Percentiles rank a stretch among this genome's conserved stretches.
Evolutionary conservation across 1,140 invertebrate genomes (phyloP).

Genomic region (Drosophila arizonae): DNA sequence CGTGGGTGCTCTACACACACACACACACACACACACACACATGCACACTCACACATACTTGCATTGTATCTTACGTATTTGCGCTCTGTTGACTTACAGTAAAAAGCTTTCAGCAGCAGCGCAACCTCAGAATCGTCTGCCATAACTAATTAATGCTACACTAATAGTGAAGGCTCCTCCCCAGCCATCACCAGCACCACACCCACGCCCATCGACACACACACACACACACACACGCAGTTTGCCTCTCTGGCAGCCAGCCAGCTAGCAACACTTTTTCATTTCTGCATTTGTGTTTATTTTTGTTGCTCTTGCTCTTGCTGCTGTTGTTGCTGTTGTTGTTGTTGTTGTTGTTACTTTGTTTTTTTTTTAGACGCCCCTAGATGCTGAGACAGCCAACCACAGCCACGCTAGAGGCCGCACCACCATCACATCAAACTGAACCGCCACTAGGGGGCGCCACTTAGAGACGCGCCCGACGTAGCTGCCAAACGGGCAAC

Average conservation of each 20-base stretch:
- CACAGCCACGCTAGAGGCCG: slow-evolving; percentile 71
- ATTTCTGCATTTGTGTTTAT: slow-evolving; percentile 16
- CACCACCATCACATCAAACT: slow-evolving; percentile 67
- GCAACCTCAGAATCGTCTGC: slow-evolving; percentile 83
- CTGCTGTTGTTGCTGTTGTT: background rate
- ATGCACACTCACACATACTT: slow-evolving; percentile 7
- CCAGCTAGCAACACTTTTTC: slow-evolving; percentile 19
- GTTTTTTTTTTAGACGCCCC: slow-evolving; percentile 37
- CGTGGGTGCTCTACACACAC: background rate
- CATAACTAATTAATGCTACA: slow-evolving; percentile 83
- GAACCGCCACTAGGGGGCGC: slow-evolving; percentile 61
- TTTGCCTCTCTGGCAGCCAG: background rate
- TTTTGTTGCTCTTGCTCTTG: background rate
- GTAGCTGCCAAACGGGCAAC: slow-evolving; percentile 50
- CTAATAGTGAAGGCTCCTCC: slow-evolving; percentile 61
- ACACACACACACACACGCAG: background rate
- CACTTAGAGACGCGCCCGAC: slow-evolving; percentile 58
- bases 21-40: background rate
- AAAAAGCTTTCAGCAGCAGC: slow-evolving; percentile 78
- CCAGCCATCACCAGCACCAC: background rate
- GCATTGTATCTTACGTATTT: slow-evolving; percentile 2
- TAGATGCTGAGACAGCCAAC: slow-evolving; percentile 70
- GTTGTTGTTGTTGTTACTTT: no score
- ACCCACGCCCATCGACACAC: background rate
- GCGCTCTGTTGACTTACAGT: slow-evolving; percentile 52